Conservation (phyloP, 1,140 invertebrate genomes). For the Brachionus sp. region DNA sequence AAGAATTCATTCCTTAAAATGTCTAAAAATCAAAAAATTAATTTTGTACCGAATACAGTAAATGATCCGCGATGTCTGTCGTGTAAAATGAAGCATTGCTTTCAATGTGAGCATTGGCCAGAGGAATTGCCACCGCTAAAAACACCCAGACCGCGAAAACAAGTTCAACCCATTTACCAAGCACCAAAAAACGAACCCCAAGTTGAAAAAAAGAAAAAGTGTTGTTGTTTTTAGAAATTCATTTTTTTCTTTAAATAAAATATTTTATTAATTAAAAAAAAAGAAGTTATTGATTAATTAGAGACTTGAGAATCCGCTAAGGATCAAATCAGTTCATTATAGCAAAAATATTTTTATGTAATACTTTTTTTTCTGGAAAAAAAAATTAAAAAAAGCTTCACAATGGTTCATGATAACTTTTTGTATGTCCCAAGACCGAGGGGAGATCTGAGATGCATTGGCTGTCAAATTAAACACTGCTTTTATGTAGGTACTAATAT, state of each 20-base stretch:
- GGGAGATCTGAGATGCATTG: not conserved
- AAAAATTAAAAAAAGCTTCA: not conserved
- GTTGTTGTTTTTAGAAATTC: conserved; percentile 21
- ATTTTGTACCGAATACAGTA: not conserved
- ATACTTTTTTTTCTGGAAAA: not conserved
- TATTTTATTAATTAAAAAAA: conserved; percentile 3
- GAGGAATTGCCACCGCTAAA: not conserved
- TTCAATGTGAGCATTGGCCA: conserved; percentile 3
- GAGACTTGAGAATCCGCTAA: not conserved
- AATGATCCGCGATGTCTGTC: conserved; percentile 5
- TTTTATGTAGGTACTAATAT: not conserved
- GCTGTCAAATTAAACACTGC: conserved; percentile 5
- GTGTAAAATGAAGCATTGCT: conserved; percentile 28
- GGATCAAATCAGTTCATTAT: not conserved
- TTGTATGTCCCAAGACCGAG: not conserved
- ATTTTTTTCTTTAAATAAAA: not conserved
- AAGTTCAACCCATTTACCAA: not conserved
- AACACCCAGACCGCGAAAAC: not conserved
- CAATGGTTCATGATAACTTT: not conserved
- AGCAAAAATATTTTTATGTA: not conserved
- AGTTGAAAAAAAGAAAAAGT: conserved; percentile 23
- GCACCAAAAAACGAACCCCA: not conserved
- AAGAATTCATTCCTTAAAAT: not conserved
- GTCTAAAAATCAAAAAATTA: not conserved
- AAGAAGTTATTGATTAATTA: not conserved